phyloP scores from a whole-genome alignment of 2,113 vertebrate species.

The Thalassarche chlororhynchos region DNA sequence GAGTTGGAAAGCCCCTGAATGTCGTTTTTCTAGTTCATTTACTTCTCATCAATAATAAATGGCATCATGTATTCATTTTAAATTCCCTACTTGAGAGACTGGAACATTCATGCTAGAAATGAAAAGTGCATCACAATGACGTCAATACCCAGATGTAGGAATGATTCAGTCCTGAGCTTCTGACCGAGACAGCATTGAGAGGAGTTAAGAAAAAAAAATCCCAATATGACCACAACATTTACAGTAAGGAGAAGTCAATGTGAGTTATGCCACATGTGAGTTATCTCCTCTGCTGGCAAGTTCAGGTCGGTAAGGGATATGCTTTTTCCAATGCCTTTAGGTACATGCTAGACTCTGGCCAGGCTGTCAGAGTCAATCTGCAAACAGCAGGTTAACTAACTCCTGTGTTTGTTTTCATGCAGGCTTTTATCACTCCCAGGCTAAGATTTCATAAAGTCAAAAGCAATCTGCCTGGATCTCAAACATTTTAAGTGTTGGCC shows the following conservation, averaged over 20 bases:
- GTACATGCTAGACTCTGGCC: background rate
- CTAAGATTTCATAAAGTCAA: background rate
- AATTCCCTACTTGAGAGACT: background rate
- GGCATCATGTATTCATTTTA: background rate
- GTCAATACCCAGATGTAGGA: conserved; percentile 15
- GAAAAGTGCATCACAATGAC: conserved; percentile 40
- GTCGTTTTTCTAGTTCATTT: conserved; percentile 34
- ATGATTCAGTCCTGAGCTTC: conserved; percentile 36
- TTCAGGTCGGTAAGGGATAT: background rate
- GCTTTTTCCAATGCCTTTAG: background rate
- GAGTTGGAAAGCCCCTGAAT: background rate
- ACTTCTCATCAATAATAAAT: conserved; percentile 27
- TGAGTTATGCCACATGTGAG: background rate
- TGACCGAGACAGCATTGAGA: background rate
- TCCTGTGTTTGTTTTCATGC: background rate
- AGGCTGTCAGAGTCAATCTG: background rate
- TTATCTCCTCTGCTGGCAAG: background rate
- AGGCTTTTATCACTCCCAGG: background rate
- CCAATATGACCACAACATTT: background rate
- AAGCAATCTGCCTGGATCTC: background rate
- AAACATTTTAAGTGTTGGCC: background rate
- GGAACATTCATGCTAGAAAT: conserved; percentile 9
- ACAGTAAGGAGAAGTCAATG: background rate
- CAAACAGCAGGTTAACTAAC: background rate
- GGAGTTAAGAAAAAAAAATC: background rate